Base-by-base conservation (phyloP, 2,888 invertebrate species). In the Ophraella communa region DNA sequence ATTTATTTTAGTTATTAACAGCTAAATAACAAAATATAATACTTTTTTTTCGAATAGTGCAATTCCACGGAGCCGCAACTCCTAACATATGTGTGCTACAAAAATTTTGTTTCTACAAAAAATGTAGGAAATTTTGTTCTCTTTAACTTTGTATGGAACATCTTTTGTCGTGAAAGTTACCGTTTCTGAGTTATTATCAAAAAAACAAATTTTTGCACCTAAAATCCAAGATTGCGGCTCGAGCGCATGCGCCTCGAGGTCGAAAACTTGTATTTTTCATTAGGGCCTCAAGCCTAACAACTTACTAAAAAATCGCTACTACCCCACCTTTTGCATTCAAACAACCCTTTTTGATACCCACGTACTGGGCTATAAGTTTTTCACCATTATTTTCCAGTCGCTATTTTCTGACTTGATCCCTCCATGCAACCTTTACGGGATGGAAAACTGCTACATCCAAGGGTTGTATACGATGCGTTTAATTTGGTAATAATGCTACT, bases 391-490 rank as follows among this genome's bases (percentile, higher is more conserved):
- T n/a, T n/a, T n/a, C n/a, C n/a, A n/a, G n/a, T 27, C 27, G 27
- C 27, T 10, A 27, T 27, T 27, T 27, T 27, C 27, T 27, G 33
- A 33, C 33, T 33, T 33, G 33, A n/a, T 33, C 33, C n/a, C 33
- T 33, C 33, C 33, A 33, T 33, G 33, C 33, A 33, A 33, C 33
- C 33, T 33, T 33, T 33, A 27, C 27, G 27, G 27, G 27, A 27
- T 27, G 27, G 10, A 27, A 27, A 27, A 27, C 8, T 27, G 27
- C 27, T 27, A 62, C 62, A 42, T 62, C 51, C 23, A 62, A 14
- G 17, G 56, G 62, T 39, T 55, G 56, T 3, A 52, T 24, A 14
- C 20, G 20, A 30, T 56, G 39, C 14, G 52, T 62, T 18, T 51
- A 35, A 27, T 62, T 62, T 8, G 57, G 44, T 17, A 44, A 39